phyloP scores from a whole-genome alignment of 2,113 vertebrate species.

The Chinchilla lanigera region DNA sequence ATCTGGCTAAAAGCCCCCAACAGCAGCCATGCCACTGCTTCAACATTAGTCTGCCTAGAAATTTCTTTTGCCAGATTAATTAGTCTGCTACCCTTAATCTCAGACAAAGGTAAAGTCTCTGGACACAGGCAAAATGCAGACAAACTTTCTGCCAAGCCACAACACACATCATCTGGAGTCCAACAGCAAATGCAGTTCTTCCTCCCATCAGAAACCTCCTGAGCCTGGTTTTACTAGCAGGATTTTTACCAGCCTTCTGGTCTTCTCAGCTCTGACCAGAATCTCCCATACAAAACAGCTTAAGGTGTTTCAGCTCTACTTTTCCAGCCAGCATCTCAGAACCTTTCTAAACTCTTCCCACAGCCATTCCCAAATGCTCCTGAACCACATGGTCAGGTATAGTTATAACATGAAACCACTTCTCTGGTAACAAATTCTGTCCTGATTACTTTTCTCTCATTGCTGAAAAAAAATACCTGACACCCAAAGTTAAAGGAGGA shows the following conservation, averaged over 20 bases:
- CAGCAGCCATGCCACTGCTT: not conserved
- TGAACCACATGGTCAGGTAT: not conserved
- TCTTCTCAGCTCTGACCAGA: not conserved
- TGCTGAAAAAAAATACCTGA: not conserved
- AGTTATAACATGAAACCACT: not conserved
- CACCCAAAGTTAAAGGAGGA: not conserved
- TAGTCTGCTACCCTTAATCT: not conserved
- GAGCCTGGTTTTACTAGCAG: not conserved
- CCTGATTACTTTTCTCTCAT: not conserved
- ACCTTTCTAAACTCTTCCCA: not conserved
- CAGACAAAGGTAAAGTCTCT: not conserved
- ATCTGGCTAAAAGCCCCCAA: not conserved
- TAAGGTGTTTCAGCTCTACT: not conserved
- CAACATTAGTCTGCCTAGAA: not conserved
- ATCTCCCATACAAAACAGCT: not conserved
- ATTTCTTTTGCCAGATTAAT: not conserved
- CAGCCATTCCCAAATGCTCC: not conserved
- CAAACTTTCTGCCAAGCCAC: not conserved
- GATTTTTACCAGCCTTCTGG: not conserved
- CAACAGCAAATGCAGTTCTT: not conserved
- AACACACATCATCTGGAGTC: not conserved
- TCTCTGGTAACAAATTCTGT: not conserved
- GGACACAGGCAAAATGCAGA: not conserved
- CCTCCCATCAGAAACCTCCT: not conserved
- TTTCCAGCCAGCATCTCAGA: not conserved